Base-by-base conservation (phyloP, 2,113 vertebrate species). In the Scalopus aquaticus region DNA sequence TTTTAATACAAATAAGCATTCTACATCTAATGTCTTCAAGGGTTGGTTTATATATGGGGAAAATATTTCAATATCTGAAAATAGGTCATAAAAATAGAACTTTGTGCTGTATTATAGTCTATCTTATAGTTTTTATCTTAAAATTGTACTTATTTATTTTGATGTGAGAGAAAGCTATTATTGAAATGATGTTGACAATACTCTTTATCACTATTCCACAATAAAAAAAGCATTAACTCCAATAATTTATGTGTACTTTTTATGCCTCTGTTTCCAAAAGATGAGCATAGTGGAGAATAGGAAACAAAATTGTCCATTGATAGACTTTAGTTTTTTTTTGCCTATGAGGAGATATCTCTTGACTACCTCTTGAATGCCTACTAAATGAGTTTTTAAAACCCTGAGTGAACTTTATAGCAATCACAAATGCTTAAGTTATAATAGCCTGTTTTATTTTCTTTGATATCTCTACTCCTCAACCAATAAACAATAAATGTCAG, bases 101-200 rank as follows among this genome's bases (percentile, higher is more conserved):
- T 82, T 83, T 78, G 12, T 91, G 46, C 56, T 95, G 51, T 91
- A 39, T 64, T 93, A 5, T 78, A 51, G 42, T 22, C 1, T 77
- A 4, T 88, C 10, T 88, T 64, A 73, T 85, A 70, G 10, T 74
- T 90, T 26, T 84, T 37, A 54, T 49, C 74, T 93, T 79, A 80
- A 90, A 78, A 60, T 93, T 78, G 10, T 76, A 22, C 13, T 76
- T 9, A 4, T 93, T 91, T 89, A 81, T 91, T 88, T 96, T 93
- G 20, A 42, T 88, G 37, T 67, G 17, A 90, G 58, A 93, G 46
- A 78, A 89, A 95, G 15, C 42, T 87, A 1, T 65, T 93, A n/a
- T 62, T 90, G 54, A 96, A 94, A 76, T 81, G 81, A 79, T 86
- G 30, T 44, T 95, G 24, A 91, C 94, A 90, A 37, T 78, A 51